These are phyloP conservation scores for Philantomba maxwellii DNA, from an alignment of 2,113 vertebrate genomes.

Conservation along the genomic window DNA sequence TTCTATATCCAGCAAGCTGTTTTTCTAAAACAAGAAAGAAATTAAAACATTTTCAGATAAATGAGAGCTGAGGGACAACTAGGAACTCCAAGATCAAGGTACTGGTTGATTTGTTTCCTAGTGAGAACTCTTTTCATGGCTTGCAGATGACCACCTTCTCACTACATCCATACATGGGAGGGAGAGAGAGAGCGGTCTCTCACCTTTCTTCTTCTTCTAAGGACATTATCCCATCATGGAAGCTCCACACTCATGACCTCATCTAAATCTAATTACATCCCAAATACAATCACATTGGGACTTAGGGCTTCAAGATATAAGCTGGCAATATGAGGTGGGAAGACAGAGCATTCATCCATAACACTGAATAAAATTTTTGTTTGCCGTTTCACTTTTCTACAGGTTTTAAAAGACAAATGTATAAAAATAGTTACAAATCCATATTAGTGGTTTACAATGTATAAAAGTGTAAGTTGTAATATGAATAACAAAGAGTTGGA, in stretches of 20 bases:
- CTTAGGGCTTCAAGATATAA: not conserved
- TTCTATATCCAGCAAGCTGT: not conserved
- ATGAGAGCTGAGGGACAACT: not conserved
- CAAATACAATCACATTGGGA: not conserved
- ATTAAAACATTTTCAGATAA: not conserved
- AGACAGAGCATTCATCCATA: not conserved
- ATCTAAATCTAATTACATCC: not conserved
- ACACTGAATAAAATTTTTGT: not conserved
- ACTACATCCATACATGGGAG: not conserved
- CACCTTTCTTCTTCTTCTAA: not conserved
- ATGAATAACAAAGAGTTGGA: not conserved
- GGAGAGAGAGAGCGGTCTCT: fast-evolving
- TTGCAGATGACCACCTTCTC: not conserved
- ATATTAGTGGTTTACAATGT: not conserved
- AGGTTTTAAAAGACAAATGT: not conserved
- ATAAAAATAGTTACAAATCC: not conserved
- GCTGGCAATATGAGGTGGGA: not conserved
- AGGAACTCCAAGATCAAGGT: not conserved
- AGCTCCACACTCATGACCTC: not conserved
- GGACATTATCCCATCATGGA: not conserved
- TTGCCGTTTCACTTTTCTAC: not conserved
- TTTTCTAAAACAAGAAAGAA: not conserved
- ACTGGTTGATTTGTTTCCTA: not conserved
- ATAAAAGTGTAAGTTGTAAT: not conserved
- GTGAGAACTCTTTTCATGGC: not conserved